Base-by-base conservation (phyloP, 2,113 vertebrate species). In the Corythornis vintsioides region DNA sequence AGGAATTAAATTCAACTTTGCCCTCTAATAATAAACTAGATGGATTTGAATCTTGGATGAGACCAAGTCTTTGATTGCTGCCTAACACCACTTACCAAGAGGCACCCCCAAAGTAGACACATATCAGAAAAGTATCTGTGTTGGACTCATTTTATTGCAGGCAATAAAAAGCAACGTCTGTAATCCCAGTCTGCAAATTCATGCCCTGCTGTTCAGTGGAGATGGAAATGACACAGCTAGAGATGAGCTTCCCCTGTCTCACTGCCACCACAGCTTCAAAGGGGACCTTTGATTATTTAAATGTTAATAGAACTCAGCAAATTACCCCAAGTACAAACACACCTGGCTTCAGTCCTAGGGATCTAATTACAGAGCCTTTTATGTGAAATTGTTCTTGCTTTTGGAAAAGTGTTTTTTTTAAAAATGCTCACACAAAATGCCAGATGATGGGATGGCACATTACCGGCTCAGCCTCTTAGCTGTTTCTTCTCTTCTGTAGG, bases 341-440 rank as follows among this genome's bases (percentile, higher is more conserved):
- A 92, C 55, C 86, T 93, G 86, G 92, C 83, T 57, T 83, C 65
- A 52, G 88, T 94, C 82, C 67, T 63, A 29, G 25, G 59, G 43
- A 45, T 86, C 81, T 91, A 93, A 95, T 97, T 86, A 90, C 14
- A 26, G 79, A 43, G n/a, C 42, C 66, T 96, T 94, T 95, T 52
- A 94, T 95, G 79, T 89, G 86, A 59, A 88, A 84, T 76, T 42
- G 70, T 90, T 91, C 66, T 56, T 78, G 40, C 57, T 84, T 92
- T 87, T 73, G 79, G 88, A 82, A 81, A 74, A 92, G n/a, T 60
- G 55, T 26, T 67, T 86, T 71, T 93, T 93, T 94, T 14, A 57
- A 84, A 84, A 92, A 57, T 43, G 63, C 38, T 83, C 61, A 20
- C 19, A 26, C 59, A 88, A 95, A 92, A 88, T 69, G 77, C 66